Evolutionary conservation across 2,113 vertebrate genomes (phyloP).

Genomic region (Pangasianodon gigas): DNA sequence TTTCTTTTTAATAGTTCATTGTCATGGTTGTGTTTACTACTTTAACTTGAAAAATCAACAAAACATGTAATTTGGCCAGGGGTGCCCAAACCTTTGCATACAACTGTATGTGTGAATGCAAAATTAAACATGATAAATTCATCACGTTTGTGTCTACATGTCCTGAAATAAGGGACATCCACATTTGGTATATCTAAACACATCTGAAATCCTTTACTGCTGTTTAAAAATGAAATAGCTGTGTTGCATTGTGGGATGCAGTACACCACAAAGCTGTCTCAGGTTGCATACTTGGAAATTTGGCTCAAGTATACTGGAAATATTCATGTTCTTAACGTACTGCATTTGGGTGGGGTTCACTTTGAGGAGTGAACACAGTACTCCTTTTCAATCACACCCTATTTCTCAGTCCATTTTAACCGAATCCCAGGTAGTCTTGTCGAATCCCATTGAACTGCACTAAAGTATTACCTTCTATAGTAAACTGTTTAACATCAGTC

Average conservation of each 20-base stretch:
- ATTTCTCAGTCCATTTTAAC: constrained; percentile 10
- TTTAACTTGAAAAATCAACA: background rate
- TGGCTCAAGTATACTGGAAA: background rate
- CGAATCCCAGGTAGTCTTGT: background rate
- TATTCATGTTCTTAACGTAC: background rate
- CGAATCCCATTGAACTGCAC: background rate
- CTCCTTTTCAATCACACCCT: background rate
- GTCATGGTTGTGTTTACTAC: background rate
- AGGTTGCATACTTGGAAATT: background rate
- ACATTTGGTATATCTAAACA: background rate
- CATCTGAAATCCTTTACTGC: background rate
- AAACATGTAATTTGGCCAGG: background rate
- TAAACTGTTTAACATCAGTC: constrained; percentile 11
- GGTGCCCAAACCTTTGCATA: background rate
- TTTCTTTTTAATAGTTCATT: background rate
- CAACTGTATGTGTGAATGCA: background rate
- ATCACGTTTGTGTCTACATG: background rate
- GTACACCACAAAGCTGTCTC: background rate
- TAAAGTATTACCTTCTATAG: background rate
- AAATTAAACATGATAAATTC: background rate
- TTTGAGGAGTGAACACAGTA: background rate
- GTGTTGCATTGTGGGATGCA: background rate
- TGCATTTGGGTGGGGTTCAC: background rate
- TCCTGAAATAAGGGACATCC: background rate
- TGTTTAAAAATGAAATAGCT: background rate